A percentile compares a stretch with the other conserved stretches of the same genome.
phyloP scores from a whole-genome alignment of 2,888 invertebrate species.

The Euproctis similis region DNA sequence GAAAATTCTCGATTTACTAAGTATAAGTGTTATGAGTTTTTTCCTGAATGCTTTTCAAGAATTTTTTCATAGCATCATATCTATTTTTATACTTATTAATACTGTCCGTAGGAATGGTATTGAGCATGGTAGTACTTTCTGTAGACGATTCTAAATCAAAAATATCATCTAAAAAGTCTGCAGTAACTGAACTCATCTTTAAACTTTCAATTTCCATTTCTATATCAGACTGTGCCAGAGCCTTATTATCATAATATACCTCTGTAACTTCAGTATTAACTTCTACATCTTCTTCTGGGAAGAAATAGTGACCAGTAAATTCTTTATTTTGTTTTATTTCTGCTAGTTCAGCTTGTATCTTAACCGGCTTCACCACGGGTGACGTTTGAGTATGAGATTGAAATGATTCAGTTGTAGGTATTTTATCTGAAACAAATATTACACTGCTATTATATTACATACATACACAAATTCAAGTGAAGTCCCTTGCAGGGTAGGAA shows the following conservation, averaged over 20 bases:
- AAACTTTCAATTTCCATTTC: slow-evolving; percentile 54
- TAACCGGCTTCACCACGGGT: slow-evolving; percentile 40
- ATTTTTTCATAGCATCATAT: slow-evolving; percentile 41
- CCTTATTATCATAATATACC: slow-evolving; percentile 44
- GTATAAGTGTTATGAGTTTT: too few relatives aligned
- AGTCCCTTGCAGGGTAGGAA: too few relatives aligned
- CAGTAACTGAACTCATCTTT: slow-evolving; percentile 45
- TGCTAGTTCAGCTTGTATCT: slow-evolving; percentile 54
- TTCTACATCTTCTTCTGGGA: slow-evolving; percentile 57
- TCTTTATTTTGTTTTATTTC: slow-evolving; percentile 45
- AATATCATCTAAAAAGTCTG: slow-evolving; percentile 61
- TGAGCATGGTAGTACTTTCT: slow-evolving; percentile 34
- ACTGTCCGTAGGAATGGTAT: slow-evolving; percentile 31
- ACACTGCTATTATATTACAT: not conserved
- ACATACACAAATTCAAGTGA: too few relatives aligned
- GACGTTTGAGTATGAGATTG: slow-evolving; percentile 23
- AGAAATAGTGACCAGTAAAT: slow-evolving; percentile 64
- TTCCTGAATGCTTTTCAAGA: slow-evolving; percentile 38
- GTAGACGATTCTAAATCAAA: slow-evolving; percentile 48
- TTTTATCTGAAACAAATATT: slow-evolving; percentile 41
- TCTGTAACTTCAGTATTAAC: slow-evolving; percentile 38
- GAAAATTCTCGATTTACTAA: too few relatives aligned
- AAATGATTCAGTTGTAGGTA: slow-evolving; percentile 20
- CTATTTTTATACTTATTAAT: slow-evolving; percentile 36
- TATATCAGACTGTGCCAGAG: slow-evolving; percentile 43